Evolutionary conservation across 2,797 vertebrate genomes (phyloP), one percentile per base, ranked within the genome.

Genomic region (Sarcophilus harrisii): DNA sequence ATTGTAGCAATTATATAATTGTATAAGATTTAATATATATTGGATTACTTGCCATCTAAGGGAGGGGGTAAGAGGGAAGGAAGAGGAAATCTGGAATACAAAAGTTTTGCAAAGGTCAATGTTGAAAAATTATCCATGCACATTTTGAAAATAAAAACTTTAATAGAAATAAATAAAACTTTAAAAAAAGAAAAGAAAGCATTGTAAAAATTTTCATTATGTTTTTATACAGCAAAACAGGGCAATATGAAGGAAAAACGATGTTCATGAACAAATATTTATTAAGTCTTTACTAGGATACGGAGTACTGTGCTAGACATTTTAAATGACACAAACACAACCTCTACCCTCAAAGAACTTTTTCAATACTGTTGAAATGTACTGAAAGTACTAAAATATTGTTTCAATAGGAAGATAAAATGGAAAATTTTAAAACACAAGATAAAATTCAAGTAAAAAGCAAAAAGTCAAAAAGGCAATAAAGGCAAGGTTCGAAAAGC

Each of bases 271-370:
- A 92, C 66, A 90, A 90, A 45, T 27, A 49, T 60, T 94, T 89
- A 55, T 49, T 90, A 73, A 95, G 62, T 14, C 93, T 57, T 60
- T 96, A 16, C 52, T 49, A 38, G 66, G 66, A 93, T 66, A 55
- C 16, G 90, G 12, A 96, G 58, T 30, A 94, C 5, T 24, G 29
- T 73, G 21, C 3, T 45, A 11, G 9, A 2, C 9, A 92, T 32
- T 57, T 10, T 93, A 81, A 81, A 49, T 94, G 32, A 93, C 90
- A 92, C 5, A 52, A 96, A 54, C 58, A 30, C 73, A 38, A 11
- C 24, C 18, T n/a, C 73, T 60, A 45, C 24, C 24, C 94, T 45
- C 52, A 55, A 4, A 55, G 92, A 93, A 52, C 52, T 52, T 4
- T 52, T 52, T 52, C 52, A 52, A 52, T 52, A 52, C 52, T 52